A percentile compares a stretch with the other conserved stretches of the same genome.
phyloP scores from a whole-genome alignment of 2,113 vertebrate genomes.

The Heloderma charlesbogerti region DNA sequence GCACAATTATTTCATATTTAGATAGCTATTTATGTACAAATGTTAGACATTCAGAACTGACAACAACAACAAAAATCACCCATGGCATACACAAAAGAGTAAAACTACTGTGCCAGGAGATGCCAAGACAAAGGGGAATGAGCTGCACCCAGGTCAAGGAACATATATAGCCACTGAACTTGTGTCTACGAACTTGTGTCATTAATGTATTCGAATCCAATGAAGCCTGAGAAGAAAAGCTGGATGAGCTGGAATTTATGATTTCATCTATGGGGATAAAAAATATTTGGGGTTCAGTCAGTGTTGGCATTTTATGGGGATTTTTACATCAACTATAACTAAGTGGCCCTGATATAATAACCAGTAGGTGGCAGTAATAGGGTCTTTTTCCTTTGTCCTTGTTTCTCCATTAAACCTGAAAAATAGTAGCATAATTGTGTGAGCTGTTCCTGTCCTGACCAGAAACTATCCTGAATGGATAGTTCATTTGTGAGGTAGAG shows the following conservation, averaged over 20 bases:
- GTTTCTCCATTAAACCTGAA: too few relatives aligned
- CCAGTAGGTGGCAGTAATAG: too few relatives aligned
- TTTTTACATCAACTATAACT: too few relatives aligned
- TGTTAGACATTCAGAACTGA: background rate
- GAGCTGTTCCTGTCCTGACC: background rate
- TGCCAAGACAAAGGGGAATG: background rate
- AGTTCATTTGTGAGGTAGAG: background rate
- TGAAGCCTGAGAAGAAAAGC: too few relatives aligned
- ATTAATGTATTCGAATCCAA: too few relatives aligned
- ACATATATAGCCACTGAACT: background rate
- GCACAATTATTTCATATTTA: background rate
- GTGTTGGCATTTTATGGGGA: too few relatives aligned
- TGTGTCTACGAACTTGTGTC: background rate
- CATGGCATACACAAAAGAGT: background rate
- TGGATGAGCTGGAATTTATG: too few relatives aligned
- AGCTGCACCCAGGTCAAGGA: background rate
- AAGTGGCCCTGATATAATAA: too few relatives aligned
- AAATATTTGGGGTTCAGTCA: too few relatives aligned
- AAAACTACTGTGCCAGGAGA: background rate
- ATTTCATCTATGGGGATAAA: too few relatives aligned
- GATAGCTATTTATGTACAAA: background rate
- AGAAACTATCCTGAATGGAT: background rate
- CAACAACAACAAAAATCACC: background rate
- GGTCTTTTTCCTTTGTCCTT: too few relatives aligned
- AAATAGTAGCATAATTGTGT: background rate